Percentiles rank a stretch among this genome's conserved stretches.
Evolutionary conservation across 1,140 invertebrate species (phyloP).

Genomic region (Fopius arisanus): DNA sequence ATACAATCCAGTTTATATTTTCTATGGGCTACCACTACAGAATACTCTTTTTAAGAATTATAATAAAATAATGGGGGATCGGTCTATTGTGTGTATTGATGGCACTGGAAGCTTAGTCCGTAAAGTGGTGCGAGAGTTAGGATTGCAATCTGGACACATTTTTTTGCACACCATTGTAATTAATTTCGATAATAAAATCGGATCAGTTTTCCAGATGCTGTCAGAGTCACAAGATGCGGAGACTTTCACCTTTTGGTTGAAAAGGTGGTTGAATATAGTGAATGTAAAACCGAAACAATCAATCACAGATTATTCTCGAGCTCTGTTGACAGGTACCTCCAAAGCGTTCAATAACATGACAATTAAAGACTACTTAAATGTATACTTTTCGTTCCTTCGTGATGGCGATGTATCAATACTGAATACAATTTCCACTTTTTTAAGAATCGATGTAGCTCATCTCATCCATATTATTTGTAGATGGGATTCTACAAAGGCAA

Average conservation of each 20-base stretch:
- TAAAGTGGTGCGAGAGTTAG: conserved; percentile 1
- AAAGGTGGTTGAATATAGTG: conserved; percentile 12
- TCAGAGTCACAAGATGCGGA: conserved; percentile 15
- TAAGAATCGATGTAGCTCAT: neutral
- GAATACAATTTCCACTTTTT: neutral
- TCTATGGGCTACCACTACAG: conserved; percentile 18
- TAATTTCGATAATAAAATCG: neutral
- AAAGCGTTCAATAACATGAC: conserved; percentile 19
- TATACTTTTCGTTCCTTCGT: neutral
- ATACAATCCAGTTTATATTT: conserved; percentile 15
- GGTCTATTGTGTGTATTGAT: conserved; percentile 17
- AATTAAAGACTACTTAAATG: neutral
- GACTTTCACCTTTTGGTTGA: conserved; percentile 5
- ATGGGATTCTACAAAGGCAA: neutral
- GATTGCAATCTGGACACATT: conserved; percentile 26
- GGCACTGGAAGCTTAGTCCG: conserved; percentile 24
- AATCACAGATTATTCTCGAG: conserved; percentile 19
- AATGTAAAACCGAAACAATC: conserved; percentile 14
- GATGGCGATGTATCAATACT: neutral
- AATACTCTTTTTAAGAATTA: conserved; percentile 18
- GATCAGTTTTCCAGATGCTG: conserved; percentile 24
- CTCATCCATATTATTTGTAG: neutral
- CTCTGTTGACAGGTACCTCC: conserved; percentile 2
- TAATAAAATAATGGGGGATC: neutral
- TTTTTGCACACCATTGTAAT: conserved; percentile 28